Evolutionary conservation across 2,888 invertebrate species (phyloP), one percentile per base, ranked within the genome.

Genomic region (Aethes cnicana): DNA sequence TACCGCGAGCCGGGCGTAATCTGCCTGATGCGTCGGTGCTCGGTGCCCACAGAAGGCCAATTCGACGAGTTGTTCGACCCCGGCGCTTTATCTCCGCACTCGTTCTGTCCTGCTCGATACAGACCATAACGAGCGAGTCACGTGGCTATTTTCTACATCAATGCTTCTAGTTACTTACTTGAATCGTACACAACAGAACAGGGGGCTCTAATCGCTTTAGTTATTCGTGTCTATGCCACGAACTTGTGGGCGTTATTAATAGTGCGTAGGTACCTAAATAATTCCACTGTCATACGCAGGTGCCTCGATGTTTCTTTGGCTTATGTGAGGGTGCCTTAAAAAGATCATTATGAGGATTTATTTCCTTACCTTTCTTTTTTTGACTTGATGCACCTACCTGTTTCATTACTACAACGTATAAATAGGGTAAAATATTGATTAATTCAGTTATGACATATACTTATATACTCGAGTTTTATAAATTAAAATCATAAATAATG

Each of bases 1-100:
- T 63, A 66, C 58, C 36, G 44, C 14, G 44, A n/a, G n/a, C n/a
- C n/a, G n/a, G n/a, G 37, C 23, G 21, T 47, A 47, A 30, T 39
- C 47, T 12, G 36, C 23, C 41, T 20, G 37, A 43, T 37, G 53
- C 21, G 18, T 47, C 36, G 36, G 47, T 47, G 21, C 11, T n/a
- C n/a, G n/a, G n/a, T n/a, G n/a, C 30, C 26, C 23, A 17, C 30
- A 43, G 50, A 50, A 52, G 52, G 44, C 46, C 52, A 33, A 33
- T 39, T 39, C 33, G 25, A 20, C n/a, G n/a, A 50, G 32, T 44
- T 52, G 44, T 7, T 25, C 44, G 52, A 55, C 52, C 46, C 48
- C 41, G 44, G 30, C 26, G 12, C 18, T 37, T 43, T 32, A 37
- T 48, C 32, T 17, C 16, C 9, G n/a, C 1, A n/a, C 20, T 14